A percentile compares a stretch with the other conserved stretches of the same genome.
phyloP scores from a whole-genome alignment of 1,140 invertebrate genomes.

The Megathymus violae region DNA sequence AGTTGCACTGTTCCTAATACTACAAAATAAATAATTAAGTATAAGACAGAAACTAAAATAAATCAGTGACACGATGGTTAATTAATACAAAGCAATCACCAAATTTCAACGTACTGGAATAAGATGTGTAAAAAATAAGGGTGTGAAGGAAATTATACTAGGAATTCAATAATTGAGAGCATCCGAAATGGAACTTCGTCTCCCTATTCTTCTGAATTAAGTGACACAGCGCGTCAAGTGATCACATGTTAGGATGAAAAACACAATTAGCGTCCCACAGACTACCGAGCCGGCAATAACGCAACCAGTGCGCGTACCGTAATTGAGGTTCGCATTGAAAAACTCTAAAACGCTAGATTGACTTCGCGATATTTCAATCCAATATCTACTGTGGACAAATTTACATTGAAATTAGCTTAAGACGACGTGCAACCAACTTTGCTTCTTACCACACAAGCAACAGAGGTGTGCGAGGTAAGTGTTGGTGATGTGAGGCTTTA shows the following conservation, averaged over 20 bases:
- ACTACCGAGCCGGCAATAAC: slow-evolving; percentile 46
- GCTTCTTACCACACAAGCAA: slow-evolving; percentile 46
- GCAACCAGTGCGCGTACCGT: slow-evolving; percentile 42
- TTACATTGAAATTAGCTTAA: slow-evolving; percentile 21
- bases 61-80: no score
- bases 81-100: no score
- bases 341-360: slow-evolving; percentile 64
- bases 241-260: slow-evolving; percentile 32
- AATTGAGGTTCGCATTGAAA: slow-evolving; percentile 55
- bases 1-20: no score
- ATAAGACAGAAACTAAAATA: no score
- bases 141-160: no score
- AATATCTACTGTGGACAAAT: slow-evolving; percentile 54
- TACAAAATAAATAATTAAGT: no score
- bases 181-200: no score
- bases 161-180: no score
- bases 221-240: neutral
- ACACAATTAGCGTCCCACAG: slow-evolving; percentile 48
- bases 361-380: slow-evolving; percentile 68
- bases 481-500: slow-evolving; percentile 19
- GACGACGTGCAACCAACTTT: slow-evolving; percentile 28
- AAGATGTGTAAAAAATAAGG: no score
- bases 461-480: slow-evolving; percentile 40
- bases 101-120: no score
- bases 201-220: no score